Evolutionary conservation across 2,888 invertebrate genomes (phyloP).

Genomic region (Antheraea assamensis): DNA sequence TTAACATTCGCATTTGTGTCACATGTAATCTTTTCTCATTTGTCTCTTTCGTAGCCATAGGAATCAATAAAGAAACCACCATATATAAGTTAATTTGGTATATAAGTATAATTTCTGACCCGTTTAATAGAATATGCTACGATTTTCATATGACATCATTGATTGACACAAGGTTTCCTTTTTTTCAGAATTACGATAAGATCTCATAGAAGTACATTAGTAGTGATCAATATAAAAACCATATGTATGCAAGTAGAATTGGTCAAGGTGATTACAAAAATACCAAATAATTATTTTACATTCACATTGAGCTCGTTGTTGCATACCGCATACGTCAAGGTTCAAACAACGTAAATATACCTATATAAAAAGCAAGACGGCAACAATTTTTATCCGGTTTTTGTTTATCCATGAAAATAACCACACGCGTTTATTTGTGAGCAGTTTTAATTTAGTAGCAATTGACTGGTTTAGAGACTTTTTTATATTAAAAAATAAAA

Average conservation of each 20-base stretch:
- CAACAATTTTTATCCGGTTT: background rate
- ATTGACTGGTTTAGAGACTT: background rate
- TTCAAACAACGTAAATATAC: background rate
- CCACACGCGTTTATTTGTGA: background rate
- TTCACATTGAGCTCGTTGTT: constrained; percentile 6
- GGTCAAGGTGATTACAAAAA: constrained; percentile 5
- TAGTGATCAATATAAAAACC: no score
- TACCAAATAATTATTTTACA: background rate
- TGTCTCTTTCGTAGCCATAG: no score
- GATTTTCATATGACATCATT: background rate
- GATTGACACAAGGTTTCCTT: background rate
- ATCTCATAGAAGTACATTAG: background rate
- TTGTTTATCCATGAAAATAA: background rate
- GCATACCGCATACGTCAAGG: constrained; percentile 20
- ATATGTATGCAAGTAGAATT: background rate
- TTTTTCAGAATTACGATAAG: background rate
- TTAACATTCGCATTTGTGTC: no score
- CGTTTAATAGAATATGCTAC: background rate
- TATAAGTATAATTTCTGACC: background rate
- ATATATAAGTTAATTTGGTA: background rate
- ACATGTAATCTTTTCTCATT: no score
- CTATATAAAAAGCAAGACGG: background rate
- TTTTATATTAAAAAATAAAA: no score
- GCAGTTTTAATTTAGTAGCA: background rate
- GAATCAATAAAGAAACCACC: background rate